Evolutionary conservation across 2,797 vertebrate genomes (phyloP), one percentile per base, ranked within the genome.

Genomic region (Chelonia mydas): DNA sequence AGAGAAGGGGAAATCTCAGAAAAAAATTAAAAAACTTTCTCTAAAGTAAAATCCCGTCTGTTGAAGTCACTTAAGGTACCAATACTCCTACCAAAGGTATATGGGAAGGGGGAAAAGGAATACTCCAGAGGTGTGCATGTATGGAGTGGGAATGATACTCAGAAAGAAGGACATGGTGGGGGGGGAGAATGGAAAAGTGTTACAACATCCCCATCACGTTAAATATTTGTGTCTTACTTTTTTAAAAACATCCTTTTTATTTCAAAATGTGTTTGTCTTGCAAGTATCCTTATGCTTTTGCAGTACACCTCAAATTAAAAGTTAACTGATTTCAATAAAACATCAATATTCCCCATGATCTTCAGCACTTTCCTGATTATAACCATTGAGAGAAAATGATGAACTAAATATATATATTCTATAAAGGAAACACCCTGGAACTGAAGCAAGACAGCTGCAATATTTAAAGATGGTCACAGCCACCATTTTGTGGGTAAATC

Each of bases 341-440:
- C 23, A 21, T 12, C 50, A 95, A 85, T 93, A 51, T 31, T 80
- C 84, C 54, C 83, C 83, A 87, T 59, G 76, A 89, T 92, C 86
- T 53, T 89, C 86, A 19, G 8, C 25, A 50, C 88, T 33, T 88
- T 92, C 65, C 82, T 25, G 83, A 84, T 78, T 72, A 84, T 74
- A 94, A 88, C 88, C 81, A 91, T 55, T 90, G 77, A 1, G 0
- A 83, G 84, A 96, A 86, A n/a, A 78, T 90, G 95, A 97, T 80
- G 90, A 33, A 23, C 57, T 95, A 93, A 94, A 94, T 78, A 83
- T 23, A 47, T 82, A 91, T 93, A 93, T 93, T 92, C 90, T 97
- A 90, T 15, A 88, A 92, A 91, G 84, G 81, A 87, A 91, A 95
- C 84, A 83, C 93, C 90, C 83, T 96, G 92, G 93, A 96, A 93